Conservation (phyloP, 2,888 invertebrate species). For the Lampropteryx suffumata region DNA sequence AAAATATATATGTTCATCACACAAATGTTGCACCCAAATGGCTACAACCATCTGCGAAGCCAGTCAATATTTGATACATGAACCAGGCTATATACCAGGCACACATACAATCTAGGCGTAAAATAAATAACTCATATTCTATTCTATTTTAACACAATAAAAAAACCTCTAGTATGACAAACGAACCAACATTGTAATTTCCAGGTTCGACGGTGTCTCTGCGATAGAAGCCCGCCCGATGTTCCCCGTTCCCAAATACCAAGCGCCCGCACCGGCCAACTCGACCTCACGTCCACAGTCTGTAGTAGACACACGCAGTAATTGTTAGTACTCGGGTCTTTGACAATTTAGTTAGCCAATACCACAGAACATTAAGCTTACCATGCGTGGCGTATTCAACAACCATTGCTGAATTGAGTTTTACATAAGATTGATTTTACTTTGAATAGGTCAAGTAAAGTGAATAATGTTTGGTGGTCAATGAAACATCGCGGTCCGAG, state of each 20-base stretch:
- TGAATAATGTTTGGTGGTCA: not conserved
- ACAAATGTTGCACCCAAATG: too few species aligned
- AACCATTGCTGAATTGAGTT: too few species aligned
- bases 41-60: too few species aligned
- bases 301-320: slow-evolving; percentile 42
- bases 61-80: too few species aligned
- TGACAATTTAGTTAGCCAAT: slow-evolving; percentile 7
- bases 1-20: too few species aligned
- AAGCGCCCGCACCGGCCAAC: slow-evolving; percentile 31
- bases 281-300: slow-evolving; percentile 39
- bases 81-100: too few species aligned
- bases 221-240: slow-evolving; percentile 64
- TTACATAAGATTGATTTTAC: not conserved
- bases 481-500: slow-evolving; percentile 2
- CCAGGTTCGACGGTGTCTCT: slow-evolving; percentile 70
- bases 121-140: too few species aligned
- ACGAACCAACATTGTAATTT: not conserved
- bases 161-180: too few species aligned
- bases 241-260: slow-evolving; percentile 63
- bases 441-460: not conserved
- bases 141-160: too few species aligned
- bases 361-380: not conserved
- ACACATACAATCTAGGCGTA: too few species aligned
- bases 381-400: too few species aligned
- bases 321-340: slow-evolving; percentile 41